Evolutionary conservation across 2,888 invertebrate species (phyloP).

Genomic region (Aphidius colemani): DNA sequence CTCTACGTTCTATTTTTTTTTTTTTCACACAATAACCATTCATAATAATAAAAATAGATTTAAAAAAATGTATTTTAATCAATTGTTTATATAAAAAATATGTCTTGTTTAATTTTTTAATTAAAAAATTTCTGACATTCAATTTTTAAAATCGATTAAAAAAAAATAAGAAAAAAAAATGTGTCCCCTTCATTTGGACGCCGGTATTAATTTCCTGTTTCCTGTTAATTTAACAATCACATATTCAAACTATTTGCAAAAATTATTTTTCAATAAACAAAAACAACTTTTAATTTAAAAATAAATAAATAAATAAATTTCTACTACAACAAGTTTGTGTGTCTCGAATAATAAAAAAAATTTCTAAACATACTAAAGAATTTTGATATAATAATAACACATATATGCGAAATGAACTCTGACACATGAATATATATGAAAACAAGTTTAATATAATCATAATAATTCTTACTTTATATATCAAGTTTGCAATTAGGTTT

Average conservation of each 20-base stretch:
- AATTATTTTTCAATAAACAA: no score
- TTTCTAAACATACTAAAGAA: no score
- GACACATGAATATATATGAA: not conserved
- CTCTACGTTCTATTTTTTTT: not conserved
- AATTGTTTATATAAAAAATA: not conserved
- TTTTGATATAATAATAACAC: no score
- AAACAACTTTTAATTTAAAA: no score
- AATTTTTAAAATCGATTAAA: not conserved
- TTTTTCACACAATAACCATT: not conserved
- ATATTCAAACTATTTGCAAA: not conserved
- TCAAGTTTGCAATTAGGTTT: conserved; percentile 44
- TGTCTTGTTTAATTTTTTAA: not conserved
- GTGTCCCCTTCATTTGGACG: not conserved
- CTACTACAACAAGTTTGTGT: no score
- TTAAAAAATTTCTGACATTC: not conserved
- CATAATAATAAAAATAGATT: not conserved
- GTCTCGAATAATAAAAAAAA: no score
- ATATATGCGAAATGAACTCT: not conserved
- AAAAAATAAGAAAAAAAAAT: not conserved
- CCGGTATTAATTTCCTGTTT: conserved; percentile 20
- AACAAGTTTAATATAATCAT: conserved; percentile 8
- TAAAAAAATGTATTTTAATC: conserved; percentile 5
- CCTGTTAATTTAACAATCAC: not conserved
- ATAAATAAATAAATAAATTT: no score
- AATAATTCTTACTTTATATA: conserved; percentile 4